Percentiles rank a stretch among this genome's conserved stretches.
phyloP scores from a whole-genome alignment of 2,113 vertebrate species.

The Rousettus leschenaultii region DNA sequence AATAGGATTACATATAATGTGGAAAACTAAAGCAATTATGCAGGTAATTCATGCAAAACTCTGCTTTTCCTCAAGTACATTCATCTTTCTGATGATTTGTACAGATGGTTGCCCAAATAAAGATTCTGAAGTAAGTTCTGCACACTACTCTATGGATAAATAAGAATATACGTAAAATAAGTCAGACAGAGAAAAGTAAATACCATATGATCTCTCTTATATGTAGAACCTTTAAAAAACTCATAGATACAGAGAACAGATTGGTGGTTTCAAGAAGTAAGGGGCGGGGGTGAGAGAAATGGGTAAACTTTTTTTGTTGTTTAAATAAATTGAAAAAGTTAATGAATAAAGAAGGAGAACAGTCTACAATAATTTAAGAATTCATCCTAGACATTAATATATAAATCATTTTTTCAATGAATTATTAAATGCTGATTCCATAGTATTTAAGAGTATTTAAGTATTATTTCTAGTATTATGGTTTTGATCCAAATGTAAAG shows the following conservation, averaged over 20 bases:
- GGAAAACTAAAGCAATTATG: neutral
- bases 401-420: neutral
- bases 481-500: neutral
- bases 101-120: neutral
- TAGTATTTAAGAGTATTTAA: neutral
- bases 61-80: neutral
- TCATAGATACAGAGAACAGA: neutral
- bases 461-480: neutral
- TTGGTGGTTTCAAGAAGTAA: neutral
- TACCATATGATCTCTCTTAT: neutral
- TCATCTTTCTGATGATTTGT: neutral
- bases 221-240: neutral
- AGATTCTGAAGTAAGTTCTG: neutral
- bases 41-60: neutral
- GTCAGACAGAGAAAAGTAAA: neutral
- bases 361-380: neutral
- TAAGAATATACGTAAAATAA: neutral
- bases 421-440: neutral
- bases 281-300: neutral
- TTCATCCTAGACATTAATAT: neutral
- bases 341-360: neutral
- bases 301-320: neutral
- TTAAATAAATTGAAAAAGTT: neutral
- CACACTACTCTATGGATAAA: neutral
- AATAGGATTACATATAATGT: neutral